Base-by-base conservation (phyloP, 2,113 vertebrate genomes). In the human (Homo sapiens) region DNA sequence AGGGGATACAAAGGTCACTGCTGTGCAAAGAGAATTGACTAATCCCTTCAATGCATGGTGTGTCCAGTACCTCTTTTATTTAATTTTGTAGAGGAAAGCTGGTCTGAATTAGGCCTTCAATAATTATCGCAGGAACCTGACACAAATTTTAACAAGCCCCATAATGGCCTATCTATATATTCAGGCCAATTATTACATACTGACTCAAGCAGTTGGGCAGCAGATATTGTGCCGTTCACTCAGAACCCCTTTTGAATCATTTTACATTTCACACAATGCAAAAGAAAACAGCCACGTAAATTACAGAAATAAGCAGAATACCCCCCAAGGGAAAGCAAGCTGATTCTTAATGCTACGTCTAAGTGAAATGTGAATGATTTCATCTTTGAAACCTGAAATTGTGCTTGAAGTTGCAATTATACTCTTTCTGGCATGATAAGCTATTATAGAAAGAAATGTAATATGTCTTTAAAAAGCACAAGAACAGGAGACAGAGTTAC, bases 21-120 rank as follows among this genome's bases (percentile, higher is more conserved):
- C 75, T 93, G 59, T 83, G 95, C 96, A 95, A 95, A 95, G 97
- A 64, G 59, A 96, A 83, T 30, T 80, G 94, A 55, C 92, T 52
- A 95, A 88, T 96, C 97, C 94, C 64, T 97, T 40, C 89, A 9
- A 88, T 72, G 84, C 45, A 93, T 57, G 40, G 27, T 89, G n/a
- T 86, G 50, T 80, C 30, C 38, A 97, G 86, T 52, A 82, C 83
- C 68, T 88, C 12, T 64, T 98, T 95, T 91, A 95, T 96, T 97
- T 97, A 96, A 94, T 96, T 97, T 97, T 95, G 93, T 81, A 78
- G 57, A 96, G 88, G 25, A 97, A 97, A 98, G 38, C 16, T 97
- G 98, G 89, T 98, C 97, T 95, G 92, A 96, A 68, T 90, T 96
- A 97, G 94, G 23, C 61, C 68, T 90, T 45, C 85, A 70, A 61